phyloP scores from a whole-genome alignment of 1,140 invertebrate genomes.

The Aphelinus certus region DNA sequence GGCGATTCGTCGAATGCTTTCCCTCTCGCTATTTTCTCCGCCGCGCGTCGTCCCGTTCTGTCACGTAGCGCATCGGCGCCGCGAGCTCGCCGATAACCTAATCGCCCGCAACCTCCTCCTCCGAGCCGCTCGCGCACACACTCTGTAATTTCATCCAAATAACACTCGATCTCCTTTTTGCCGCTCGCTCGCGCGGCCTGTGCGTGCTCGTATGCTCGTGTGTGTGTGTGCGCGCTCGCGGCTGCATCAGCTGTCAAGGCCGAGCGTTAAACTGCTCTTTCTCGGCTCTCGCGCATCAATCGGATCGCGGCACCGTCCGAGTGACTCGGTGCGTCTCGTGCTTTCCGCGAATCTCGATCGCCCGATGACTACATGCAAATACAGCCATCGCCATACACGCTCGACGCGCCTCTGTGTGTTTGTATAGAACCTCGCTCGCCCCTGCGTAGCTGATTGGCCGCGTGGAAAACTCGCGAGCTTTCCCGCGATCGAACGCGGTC shows the following conservation, averaged over 20 bases:
- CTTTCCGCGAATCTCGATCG: conserved; percentile 16
- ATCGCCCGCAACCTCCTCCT: neutral
- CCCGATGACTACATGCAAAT: neutral
- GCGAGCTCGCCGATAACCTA: conserved; percentile 11
- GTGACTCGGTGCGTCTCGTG: neutral
- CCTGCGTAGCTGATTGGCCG: too few species aligned
- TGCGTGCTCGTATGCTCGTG: neutral
- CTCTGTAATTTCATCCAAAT: conserved; percentile 29
- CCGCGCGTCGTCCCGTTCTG: neutral
- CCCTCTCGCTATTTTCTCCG: conserved; percentile 1
- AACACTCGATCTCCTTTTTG: neutral
- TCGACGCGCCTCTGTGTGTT: too few species aligned
- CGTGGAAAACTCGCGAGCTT: too few species aligned
- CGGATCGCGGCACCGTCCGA: conserved; percentile 14
- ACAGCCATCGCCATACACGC: too few species aligned
- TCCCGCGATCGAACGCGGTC: too few species aligned
- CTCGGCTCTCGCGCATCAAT: conserved; percentile 2
- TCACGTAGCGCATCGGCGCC: neutral
- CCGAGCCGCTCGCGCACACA: too few species aligned
- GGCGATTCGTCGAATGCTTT: conserved; percentile 26
- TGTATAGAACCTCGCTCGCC: too few species aligned
- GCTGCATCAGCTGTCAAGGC: neutral
- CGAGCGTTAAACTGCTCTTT: neutral
- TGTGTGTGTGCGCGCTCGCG: neutral
- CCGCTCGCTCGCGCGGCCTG: neutral